phyloP scores from a whole-genome alignment of 2,888 invertebrate species.

The Trisateles emortualis region DNA sequence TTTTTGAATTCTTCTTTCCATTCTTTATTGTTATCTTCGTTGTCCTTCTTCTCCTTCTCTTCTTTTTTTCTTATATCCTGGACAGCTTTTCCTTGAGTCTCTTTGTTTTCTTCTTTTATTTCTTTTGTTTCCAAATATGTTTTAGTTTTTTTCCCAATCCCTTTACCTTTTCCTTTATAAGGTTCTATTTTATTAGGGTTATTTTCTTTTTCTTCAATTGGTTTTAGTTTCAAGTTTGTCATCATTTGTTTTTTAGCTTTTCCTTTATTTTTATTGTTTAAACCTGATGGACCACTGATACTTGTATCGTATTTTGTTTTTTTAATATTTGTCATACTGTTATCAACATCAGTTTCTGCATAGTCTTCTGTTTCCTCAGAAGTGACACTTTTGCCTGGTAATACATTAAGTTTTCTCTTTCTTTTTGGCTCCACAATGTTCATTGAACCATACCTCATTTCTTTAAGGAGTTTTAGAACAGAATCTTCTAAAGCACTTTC shows the following conservation, averaged over 20 bases:
- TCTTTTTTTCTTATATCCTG: conserved; percentile 6
- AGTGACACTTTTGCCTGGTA: conserved; percentile 28
- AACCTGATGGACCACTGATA: conserved; percentile 11
- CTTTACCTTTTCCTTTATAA: conserved; percentile 20
- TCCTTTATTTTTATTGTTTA: conserved; percentile 13
- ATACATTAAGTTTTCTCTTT: conserved; percentile 32
- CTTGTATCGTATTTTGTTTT: conserved; percentile 14
- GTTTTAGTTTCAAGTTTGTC: conserved; percentile 9
- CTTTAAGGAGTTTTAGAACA: conserved; percentile 18
- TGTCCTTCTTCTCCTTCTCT: conserved; percentile 15
- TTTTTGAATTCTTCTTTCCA: conserved; percentile 13
- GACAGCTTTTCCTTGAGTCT: conserved; percentile 11
- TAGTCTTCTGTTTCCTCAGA: conserved; percentile 14
- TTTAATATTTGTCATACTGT: conserved; percentile 11
- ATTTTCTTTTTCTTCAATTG: conserved; percentile 22
- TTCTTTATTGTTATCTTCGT: conserved; percentile 18
- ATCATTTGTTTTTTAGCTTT: conserved; percentile 14
- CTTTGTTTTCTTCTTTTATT: conserved; percentile 12
- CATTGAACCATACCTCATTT: conserved; percentile 27
- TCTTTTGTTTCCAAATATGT: conserved; percentile 15
- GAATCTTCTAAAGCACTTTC: conserved; percentile 20
- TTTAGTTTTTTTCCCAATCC: conserved; percentile 25
- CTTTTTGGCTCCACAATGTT: conserved; percentile 25
- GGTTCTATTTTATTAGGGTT: conserved; percentile 21
- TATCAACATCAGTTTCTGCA: conserved; percentile 21